These are phyloP conservation scores for Alitta virens DNA, from an alignment of 2,888 invertebrate genomes.

Conservation along the genomic window DNA sequence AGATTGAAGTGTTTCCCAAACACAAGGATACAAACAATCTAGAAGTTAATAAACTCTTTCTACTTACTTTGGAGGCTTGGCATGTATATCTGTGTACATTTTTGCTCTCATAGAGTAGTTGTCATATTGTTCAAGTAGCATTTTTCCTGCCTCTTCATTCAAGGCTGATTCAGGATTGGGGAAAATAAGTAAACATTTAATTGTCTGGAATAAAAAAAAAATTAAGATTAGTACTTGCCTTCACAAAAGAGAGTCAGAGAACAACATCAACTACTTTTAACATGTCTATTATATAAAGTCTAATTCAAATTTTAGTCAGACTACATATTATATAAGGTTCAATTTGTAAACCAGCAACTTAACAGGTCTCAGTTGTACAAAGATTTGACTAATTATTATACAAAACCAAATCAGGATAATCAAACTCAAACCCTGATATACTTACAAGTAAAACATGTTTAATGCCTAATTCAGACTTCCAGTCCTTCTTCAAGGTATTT, in stretches of 20 bases:
- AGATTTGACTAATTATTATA: too few relatives aligned
- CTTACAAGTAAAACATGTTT: slow-evolving; percentile 85
- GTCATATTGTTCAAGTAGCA: slow-evolving; percentile 87
- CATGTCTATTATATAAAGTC: too few relatives aligned
- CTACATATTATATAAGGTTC: too few relatives aligned
- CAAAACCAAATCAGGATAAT: too few relatives aligned
- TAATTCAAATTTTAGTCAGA: too few relatives aligned
- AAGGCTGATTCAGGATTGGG: slow-evolving; percentile 96
- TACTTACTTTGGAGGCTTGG: slow-evolving; percentile 54
- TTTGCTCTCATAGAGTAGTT: slow-evolving; percentile 85
- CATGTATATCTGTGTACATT: slow-evolving; percentile 90
- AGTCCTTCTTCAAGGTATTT: slow-evolving; percentile 92
- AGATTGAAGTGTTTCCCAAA: too few relatives aligned
- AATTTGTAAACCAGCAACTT: too few relatives aligned
- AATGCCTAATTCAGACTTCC: slow-evolving; percentile 93
- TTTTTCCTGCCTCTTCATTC: slow-evolving; percentile 93
- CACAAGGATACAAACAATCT: too few relatives aligned
- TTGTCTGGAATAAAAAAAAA: slow-evolving; percentile 65
- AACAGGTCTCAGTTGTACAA: too few relatives aligned
- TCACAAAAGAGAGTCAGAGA: too few relatives aligned
- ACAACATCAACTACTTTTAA: too few relatives aligned
- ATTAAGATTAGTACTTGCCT: background rate
- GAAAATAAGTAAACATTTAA: slow-evolving; percentile 92
- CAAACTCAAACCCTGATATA: too few relatives aligned
- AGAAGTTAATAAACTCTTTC: background rate